phyloP scores from a whole-genome alignment of 1,140 invertebrate species.

The Diorhabda sublineata region DNA sequence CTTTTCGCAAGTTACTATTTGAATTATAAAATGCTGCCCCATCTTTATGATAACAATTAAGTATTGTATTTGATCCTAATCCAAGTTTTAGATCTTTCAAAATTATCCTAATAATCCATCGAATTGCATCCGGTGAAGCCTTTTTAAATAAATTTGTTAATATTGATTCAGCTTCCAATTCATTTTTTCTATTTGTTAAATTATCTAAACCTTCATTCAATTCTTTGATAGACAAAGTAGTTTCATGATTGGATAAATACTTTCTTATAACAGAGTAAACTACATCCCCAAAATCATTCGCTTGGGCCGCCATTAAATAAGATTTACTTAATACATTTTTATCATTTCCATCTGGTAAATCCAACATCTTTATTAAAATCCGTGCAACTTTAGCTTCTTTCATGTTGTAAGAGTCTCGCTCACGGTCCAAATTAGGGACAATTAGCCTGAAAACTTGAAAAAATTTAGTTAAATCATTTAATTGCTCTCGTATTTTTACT shows the following conservation, averaged over 20 bases:
- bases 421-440: conserved; percentile 63
- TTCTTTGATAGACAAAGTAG: conserved; percentile 56
- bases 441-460: conserved; percentile 69
- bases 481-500: conserved; percentile 23
- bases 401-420: conserved; percentile 61
- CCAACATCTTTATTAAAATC: conserved; percentile 65
- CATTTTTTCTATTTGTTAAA: conserved; percentile 57
- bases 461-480: conserved; percentile 43
- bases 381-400: conserved; percentile 62
- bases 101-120: conserved; percentile 71
- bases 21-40: conserved; percentile 67
- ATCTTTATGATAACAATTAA: conserved; percentile 71
- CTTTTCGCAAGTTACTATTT: conserved; percentile 50
- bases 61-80: conserved; percentile 65
- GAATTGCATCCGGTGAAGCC: conserved; percentile 36
- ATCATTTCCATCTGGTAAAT: conserved; percentile 61
- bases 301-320: conserved; percentile 35
- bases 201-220: conserved; percentile 68
- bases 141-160: conserved; percentile 44
- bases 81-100: conserved; percentile 77
- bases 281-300: conserved; percentile 70
- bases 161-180: conserved; percentile 48
- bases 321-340: conserved; percentile 60
- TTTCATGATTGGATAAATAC: conserved; percentile 51
- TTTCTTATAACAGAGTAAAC: conserved; percentile 66